Base-by-base conservation (phyloP, 2,888 invertebrate species). In the Troglohyphantes excavatus region DNA sequence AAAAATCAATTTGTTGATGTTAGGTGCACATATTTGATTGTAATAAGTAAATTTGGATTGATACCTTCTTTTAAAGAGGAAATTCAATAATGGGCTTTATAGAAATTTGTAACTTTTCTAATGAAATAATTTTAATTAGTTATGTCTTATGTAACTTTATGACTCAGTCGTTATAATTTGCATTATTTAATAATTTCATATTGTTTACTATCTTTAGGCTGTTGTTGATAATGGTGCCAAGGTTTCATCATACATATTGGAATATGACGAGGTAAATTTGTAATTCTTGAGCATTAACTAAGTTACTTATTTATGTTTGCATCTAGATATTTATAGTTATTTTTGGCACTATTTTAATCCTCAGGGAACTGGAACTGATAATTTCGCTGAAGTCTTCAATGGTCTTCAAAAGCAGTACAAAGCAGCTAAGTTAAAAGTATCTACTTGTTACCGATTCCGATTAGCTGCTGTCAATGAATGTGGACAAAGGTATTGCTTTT, bases 401-500 rank as follows among this genome's bases (percentile, higher is more conserved):
- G 96, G 96, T 89, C 95, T 96, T 93, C 95, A 95, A 90, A 96
- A 96, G 92, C 96, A 97, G 93, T 96, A 96, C 93, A 96, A 96
- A 92, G 95, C 97, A 88, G 95, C 95, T 92, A 96, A 96, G 93
- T 95, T 98, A 91, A 95, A 95, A 92, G 95, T 97, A 43, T 96
- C 97, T 92, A 97, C 97, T 2, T 94, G 95, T 88, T 97, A 98
- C 94, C 95, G 95, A 90, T 97, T 98, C 94, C 96, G 98, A 78
- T 94, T 98, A 92, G 96, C 96, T 63, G 97, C 97, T 92, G 95
- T 96, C 89, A 98, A 98, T 93, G 96, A 96, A 92, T 95, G 95
- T 92, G 98, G 97, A 17, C 95, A 95, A 93, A 94, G 94, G 94
- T 94, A 92, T 7, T 11, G 23, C 0, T 73, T 61, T 27, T 13